Evolutionary conservation across 1,140 invertebrate genomes (phyloP), one percentile per base, ranked within the genome.

Genomic region (Rhopalosiphum padi): DNA sequence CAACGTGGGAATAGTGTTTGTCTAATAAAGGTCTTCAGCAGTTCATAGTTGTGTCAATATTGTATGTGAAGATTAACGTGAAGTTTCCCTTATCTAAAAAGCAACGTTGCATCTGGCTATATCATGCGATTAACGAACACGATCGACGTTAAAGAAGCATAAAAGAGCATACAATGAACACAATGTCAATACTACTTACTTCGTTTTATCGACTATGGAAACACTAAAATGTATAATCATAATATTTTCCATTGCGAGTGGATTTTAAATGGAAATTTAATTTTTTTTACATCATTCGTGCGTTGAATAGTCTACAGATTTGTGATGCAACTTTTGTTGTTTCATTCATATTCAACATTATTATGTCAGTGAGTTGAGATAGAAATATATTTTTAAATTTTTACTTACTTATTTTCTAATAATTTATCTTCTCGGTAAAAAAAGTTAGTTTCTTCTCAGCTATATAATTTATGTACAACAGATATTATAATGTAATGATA

Each of bases 31-130:
- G 68, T 82, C 43, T 91, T 91, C 48, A 91, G 43, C 25, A 48
- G 53, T 82, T 37, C 68, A 48, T 91, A 82, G n/a, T 83, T 77
- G 46, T 91, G 90, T 91, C 60, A 91, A 91, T 91, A 91, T 91
- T 91, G 7, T 35, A 35, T 18, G 22, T 30, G 5, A 91, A 43
- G 43, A 83, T 91, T 91, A 82, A 41, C 41, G 60, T 11, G 46
- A 48, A 48, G 43, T 77, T 91, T 77, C 15, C 22, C 41, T 77
- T 46, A 43, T 82, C 41, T 77, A 77, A 43, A 77, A 30, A 48
- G 25, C 8, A 23, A 83, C 60, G 43, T 91, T 77, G 68, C 60
- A 91, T 82, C 7, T n/a, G 30, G 23, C 60, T 82, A 82, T 91
- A 91, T 37, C 23, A 60, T 90, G 89, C 51, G 89, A 43, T 60